Conservation (phyloP, 2,113 vertebrate genomes). For the Istiophorus platypterus region DNA sequence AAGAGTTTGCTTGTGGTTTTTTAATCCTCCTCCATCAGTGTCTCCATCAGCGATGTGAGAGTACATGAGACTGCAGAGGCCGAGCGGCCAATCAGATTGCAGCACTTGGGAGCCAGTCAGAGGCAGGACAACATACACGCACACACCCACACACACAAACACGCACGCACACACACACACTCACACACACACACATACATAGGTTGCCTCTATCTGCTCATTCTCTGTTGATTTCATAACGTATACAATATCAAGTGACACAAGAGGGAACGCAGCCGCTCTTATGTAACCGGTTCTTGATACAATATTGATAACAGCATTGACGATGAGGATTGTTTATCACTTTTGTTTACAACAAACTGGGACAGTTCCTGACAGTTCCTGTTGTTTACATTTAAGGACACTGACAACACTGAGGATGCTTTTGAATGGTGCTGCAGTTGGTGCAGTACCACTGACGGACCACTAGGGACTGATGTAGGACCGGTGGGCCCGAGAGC, state of each 20-base stretch:
- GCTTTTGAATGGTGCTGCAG: constrained; percentile 23
- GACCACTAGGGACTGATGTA: constrained; percentile 70
- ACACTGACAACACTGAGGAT: neutral
- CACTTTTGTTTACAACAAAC: neutral
- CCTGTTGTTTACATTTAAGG: neutral
- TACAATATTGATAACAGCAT: neutral
- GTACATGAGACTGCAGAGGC: constrained; percentile 77
- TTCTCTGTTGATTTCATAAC: constrained; percentile 26
- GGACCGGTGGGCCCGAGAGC: neutral
- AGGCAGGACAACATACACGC: constrained; percentile 44
- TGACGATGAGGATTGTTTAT: neutral
- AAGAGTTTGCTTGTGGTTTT: constrained; percentile 29
- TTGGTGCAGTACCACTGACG: constrained; percentile 34
- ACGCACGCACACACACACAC: constrained; percentile 31
- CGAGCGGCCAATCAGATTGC: constrained; percentile 72
- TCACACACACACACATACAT: constrained; percentile 16
- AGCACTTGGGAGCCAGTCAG: constrained; percentile 52
- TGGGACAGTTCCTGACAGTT: no score
- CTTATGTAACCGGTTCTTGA: neutral
- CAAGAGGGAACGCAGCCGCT: neutral
- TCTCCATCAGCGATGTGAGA: constrained; percentile 61
- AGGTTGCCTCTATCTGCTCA: constrained; percentile 8
- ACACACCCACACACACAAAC: constrained; percentile 24
- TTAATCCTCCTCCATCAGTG: constrained; percentile 60
- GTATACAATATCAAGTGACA: neutral